Conservation (phyloP, 92 coral and sea anemone genomes). For the Zoanthus gigantus region DNA sequence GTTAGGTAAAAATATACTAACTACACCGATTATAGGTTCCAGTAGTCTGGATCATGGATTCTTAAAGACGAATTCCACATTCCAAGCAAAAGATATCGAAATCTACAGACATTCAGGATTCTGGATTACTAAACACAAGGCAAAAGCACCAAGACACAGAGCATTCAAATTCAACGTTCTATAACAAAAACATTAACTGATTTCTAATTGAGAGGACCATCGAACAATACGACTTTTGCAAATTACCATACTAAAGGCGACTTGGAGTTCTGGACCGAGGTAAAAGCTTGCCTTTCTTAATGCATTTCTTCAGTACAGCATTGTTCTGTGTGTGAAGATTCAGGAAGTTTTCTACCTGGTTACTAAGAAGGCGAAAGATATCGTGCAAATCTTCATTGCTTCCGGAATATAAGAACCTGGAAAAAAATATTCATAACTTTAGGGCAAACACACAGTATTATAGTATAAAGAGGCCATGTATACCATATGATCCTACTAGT, state of each 20-base stretch:
- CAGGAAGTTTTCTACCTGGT: slow-evolving; percentile 23
- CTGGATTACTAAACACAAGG: no score
- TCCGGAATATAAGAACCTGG: slow-evolving; percentile 22
- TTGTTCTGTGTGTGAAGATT: slow-evolving; percentile 20
- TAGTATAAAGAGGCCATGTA: background rate
- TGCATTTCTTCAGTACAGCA: slow-evolving; percentile 7
- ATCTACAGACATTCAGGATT: no score
- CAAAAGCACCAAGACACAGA: no score
- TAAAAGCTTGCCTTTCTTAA: slow-evolving; percentile 8
- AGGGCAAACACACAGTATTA: background rate
- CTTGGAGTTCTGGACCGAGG: background rate
- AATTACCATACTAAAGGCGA: background rate
- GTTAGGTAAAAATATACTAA: no score
- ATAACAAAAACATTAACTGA: no score
- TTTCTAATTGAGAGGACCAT: no score
- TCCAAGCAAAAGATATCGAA: no score
- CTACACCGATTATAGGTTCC: no score
- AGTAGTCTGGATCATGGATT: no score
- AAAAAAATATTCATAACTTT: background rate
- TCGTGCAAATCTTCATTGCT: slow-evolving; percentile 35
- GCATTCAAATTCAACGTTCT: no score
- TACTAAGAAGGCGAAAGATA: slow-evolving; percentile 20
- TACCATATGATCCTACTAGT: background rate
- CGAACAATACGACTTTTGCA: no score
- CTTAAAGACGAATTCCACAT: no score